Evolutionary conservation across 1,140 invertebrate species (phyloP), one percentile per base, ranked within the genome.

Genomic region (Bombus soroeensis): DNA sequence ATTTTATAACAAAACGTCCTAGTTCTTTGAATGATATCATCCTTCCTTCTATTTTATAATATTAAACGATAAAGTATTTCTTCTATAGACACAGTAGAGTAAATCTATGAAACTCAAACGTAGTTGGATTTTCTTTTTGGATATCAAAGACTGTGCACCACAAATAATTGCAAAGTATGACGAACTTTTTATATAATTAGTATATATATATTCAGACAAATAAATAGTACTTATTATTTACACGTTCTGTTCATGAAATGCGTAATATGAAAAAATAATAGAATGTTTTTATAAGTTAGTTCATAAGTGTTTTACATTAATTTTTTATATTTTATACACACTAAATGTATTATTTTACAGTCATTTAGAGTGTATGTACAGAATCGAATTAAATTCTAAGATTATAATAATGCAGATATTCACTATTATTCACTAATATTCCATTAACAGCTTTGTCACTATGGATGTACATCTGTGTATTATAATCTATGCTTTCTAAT

Each of bases 1-100:
- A 94, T 94, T 95, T 95, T 95, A 94, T 94, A 95, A 94, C 91
- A 93, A 93, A 92, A 81, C 10, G 13, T 75, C 62, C 43, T 59
- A 84, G 25, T 83, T 73, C 5, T 78, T 71, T 37, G 28, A 83
- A 47, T 75, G 28, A 64, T 28, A 80, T 47, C 59, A 80, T 47
- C 59, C 85, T 83, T 72, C 74, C 81, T 76, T 70, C n/a, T 28
- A 43, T 32, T 77, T 3, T 70, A n/a, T 62, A 75, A 43, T 15
- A 41, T 39, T 66, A 41, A 53, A 47, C 22, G 5, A 18, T 10
- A 32, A 53, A 43, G 1, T 72, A 72, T 43, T 37, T 8, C 6
- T 34, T n/a, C 15, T n/a, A 41, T 72, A 43, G 41, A 8, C n/a
- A 39, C 1, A 39, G 4, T 47, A 47, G 15, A 47, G 18, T 22